Conservation (phyloP, 2,113 vertebrate genomes). For the Apistogramma diplotaenia region DNA sequence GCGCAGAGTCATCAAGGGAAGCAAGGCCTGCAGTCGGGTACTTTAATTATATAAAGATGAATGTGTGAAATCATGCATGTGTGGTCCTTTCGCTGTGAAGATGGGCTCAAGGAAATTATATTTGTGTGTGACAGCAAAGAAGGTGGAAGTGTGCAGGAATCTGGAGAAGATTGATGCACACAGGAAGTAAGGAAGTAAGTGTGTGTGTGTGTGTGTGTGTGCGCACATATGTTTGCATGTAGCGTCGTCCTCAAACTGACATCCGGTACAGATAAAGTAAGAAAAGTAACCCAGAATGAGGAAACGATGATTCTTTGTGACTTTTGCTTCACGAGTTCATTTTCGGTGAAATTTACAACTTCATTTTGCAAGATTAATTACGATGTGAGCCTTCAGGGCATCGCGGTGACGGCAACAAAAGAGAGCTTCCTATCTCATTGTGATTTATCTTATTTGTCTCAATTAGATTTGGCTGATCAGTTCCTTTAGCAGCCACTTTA, state of each 20-base stretch:
- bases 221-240: neutral
- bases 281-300: neutral
- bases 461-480: slow-evolving; percentile 1
- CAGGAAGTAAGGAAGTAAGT: neutral
- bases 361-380: neutral
- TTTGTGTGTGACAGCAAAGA: slow-evolving; percentile 1
- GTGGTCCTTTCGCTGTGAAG: neutral
- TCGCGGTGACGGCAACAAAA: neutral
- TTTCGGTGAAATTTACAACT: neutral
- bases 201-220: neutral
- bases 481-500: neutral
- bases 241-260: neutral
- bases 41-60: neutral
- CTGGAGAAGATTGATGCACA: too few relatives aligned
- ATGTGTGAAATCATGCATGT: neutral
- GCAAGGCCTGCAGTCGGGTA: neutral
- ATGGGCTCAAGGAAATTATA: neutral
- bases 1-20: slow-evolving; percentile 4
- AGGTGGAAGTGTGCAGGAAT: neutral
- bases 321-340: neutral
- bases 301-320: neutral
- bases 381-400: neutral
- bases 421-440: neutral
- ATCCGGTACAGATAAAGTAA: neutral
- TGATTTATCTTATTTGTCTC: slow-evolving; percentile 8